Evolutionary conservation across 2,888 invertebrate genomes (phyloP), one percentile per base, ranked within the genome.

Genomic region (Hirtodrosophila cameraria): DNA sequence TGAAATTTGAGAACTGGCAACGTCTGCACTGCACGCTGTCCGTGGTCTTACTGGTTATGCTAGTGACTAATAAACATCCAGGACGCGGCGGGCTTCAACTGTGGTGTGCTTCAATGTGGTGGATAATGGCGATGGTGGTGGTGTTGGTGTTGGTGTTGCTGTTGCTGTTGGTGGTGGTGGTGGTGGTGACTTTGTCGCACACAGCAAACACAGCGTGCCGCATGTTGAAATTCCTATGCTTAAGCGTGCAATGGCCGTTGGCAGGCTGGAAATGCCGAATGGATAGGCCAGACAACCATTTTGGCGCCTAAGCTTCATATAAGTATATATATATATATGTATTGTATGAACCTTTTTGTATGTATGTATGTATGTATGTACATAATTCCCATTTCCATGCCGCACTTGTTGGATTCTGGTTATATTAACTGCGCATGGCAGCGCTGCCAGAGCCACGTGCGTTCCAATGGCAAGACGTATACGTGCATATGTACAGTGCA

Each of bases 391-490:
- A 59, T 60, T 72, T 59, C 52, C 59, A 61, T 59, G 75, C 84
- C 81, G 81, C 88, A 89, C 89, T 88, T 89, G 89, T 89, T 89
- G 88, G 86, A 82, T 79, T 80, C 77, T 55, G 38, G 28, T 59
- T 43, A 8, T 31, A 9, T 15, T 1, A n/a, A 75, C 16, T 64
- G 86, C 87, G 88, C 88, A 88, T 60, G 86, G 5, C 72, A 33
- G 13, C 46, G 13, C 46, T 31, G 46, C 20, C 67, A 64, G n/a
- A n/a, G 67, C 73, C 74, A 74, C 72, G 72, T 70, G 75, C 70
- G 58, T 70, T 70, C 70, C 74, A 74, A 39, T 45, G 35, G 31
- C 3, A 9, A 6, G 30, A 9, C 28, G 6, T 41, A 20, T 28
- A n/a, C 30, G 20, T 53, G 12, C 13, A 16, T 41, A n/a, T 16